Base-by-base conservation (phyloP, 2,888 invertebrate species). In the Neuroscelio doddi region DNA sequence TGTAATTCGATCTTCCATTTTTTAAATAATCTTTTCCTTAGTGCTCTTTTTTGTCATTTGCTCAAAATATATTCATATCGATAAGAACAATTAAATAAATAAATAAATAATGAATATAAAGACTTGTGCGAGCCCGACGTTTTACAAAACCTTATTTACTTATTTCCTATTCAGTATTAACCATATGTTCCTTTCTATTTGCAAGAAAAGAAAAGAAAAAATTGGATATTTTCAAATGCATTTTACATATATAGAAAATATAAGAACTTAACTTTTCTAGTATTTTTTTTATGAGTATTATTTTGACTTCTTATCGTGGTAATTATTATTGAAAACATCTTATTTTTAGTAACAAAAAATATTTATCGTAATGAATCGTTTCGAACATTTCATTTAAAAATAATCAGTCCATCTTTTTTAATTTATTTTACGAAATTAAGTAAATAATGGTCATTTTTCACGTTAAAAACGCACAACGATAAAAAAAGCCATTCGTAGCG, bases 401-500 rank as follows among this genome's bases (percentile, higher is more conserved):
- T n/a, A n/a, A n/a, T n/a, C 5, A 21, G 21, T 21, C 2, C 7
- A 17, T n/a, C 39, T n/a, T 38, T 30, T 55, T 50, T 51, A 50
- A 46, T 46, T 26, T 34, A 44, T 42, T 29, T 17, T 5, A 42
- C 29, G 32, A 59, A 56, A 41, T 39, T 46, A 52, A 59, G 46
- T 39, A 46, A 47, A 56, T 44, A 34, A 50, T 61, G 46, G 57
- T 45, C 36, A 50, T 49, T 36, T 47, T 53, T 52, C 41, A 41
- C 21, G 66, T 58, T 46, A 53, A 24, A 50, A 62, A 41, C 66
- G 66, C 66, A 66, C 66, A 67, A 67, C 62, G 65, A 66, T 55
- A 53, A 51, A 50, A 46, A 59, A 29, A 55, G 53, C 56, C 56
- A 56, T 55, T 53, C 56, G 59, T 41, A 51, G 59, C 49, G 44